Conservation (phyloP, 2,888 invertebrate species). For the Asteroscopus sphinx region DNA sequence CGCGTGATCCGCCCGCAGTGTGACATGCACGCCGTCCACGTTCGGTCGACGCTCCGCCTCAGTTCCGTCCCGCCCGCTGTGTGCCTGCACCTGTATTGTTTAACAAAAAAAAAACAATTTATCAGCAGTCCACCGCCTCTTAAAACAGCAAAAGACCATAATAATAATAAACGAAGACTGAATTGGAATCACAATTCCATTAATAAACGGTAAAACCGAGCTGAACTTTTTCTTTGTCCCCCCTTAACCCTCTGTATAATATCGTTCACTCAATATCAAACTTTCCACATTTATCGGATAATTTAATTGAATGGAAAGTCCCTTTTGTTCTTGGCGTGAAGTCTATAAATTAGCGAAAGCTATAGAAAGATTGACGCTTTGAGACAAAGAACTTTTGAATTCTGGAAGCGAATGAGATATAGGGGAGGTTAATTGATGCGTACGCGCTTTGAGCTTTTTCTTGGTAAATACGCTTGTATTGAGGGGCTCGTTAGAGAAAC, state of each 20-base stretch:
- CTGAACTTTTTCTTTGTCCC: constrained; percentile 17
- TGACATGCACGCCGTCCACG: too few species aligned
- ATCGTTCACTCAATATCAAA: constrained; percentile 42
- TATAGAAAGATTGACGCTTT: constrained; percentile 44
- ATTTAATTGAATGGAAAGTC: constrained; percentile 59
- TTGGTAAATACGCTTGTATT: too few species aligned
- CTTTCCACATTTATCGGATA: constrained; percentile 59
- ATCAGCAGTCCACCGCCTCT: background rate
- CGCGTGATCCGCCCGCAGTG: too few species aligned
- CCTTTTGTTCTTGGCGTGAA: constrained; percentile 54
- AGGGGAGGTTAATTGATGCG: background rate
- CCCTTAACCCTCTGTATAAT: constrained; percentile 22
- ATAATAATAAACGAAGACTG: background rate
- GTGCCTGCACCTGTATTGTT: too few species aligned
- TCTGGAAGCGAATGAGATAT: constrained; percentile 8
- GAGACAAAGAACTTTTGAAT: constrained; percentile 41
- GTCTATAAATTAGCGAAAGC: constrained; percentile 48
- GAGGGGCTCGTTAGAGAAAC: too few species aligned
- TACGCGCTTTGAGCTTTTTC: background rate
- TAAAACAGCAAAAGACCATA: background rate
- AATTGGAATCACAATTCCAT: constrained; percentile 8
- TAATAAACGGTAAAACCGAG: constrained; percentile 15
- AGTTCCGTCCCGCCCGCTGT: too few species aligned
- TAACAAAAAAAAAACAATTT: background rate
- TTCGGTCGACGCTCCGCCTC: too few species aligned